Conservation (phyloP, 1,140 invertebrate species). For the Patella vulgata region DNA sequence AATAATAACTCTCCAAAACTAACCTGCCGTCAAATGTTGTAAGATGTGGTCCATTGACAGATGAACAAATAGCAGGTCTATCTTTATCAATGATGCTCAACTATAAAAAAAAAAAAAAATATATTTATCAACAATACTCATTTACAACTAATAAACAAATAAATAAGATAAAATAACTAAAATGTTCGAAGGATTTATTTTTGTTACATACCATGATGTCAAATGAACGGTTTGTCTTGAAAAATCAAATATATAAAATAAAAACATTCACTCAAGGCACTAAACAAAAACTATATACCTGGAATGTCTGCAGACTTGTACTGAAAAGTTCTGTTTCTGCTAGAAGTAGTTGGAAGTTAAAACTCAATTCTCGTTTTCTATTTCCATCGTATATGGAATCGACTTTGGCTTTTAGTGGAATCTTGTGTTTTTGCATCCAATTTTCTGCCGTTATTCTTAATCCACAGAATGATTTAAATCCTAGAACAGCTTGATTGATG, state of each 20-base stretch:
- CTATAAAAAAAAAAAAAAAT: background rate
- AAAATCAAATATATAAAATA: too few relatives aligned
- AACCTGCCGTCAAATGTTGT: conserved; percentile 21
- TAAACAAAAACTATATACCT: too few relatives aligned
- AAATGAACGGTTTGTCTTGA: too few relatives aligned
- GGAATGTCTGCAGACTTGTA: conserved; percentile 5
- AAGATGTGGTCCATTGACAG: conserved; percentile 13
- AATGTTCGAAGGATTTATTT: too few relatives aligned
- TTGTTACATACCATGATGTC: too few relatives aligned
- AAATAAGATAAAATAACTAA: too few relatives aligned
- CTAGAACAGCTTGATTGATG: conserved; percentile 28
- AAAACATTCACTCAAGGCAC: too few relatives aligned
- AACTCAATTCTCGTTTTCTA: conserved; percentile 21
- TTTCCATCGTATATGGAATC: conserved; percentile 39
- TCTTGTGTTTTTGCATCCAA: conserved; percentile 25
- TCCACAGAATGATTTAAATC: conserved; percentile 29
- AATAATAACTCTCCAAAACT: too few relatives aligned
- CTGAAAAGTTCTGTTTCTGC: background rate
- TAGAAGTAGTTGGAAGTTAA: conserved; percentile 8
- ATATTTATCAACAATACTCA: too few relatives aligned
- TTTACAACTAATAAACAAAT: too few relatives aligned
- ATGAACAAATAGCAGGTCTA: conserved; percentile 13
- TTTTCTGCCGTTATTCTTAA: conserved; percentile 28
- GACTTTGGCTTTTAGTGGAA: conserved; percentile 36
- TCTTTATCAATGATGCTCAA: conserved; percentile 15